These are phyloP conservation scores for Notothenia coriiceps DNA, from an alignment of 2,113 vertebrate genomes.

Conservation along the genomic window DNA sequence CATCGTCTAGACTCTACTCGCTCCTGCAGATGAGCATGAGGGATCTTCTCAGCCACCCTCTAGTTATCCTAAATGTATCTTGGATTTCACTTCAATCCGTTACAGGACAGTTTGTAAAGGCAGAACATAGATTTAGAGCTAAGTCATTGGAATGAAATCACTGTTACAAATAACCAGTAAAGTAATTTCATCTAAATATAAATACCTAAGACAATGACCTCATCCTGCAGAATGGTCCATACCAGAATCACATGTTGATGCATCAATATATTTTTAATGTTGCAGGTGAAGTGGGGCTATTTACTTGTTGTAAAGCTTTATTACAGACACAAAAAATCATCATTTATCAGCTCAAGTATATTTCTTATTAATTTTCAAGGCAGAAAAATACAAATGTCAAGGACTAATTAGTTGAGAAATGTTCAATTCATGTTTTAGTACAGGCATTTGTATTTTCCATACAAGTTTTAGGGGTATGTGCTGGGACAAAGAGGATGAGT, in stretches of 20 bases:
- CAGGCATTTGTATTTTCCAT: not conserved
- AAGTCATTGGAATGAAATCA: not conserved
- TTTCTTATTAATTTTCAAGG: not conserved
- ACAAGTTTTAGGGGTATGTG: not conserved
- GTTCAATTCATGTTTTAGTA: not conserved
- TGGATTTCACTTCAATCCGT: not conserved
- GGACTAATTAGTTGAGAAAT: not conserved
- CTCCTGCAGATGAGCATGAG: not conserved
- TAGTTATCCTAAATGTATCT: not conserved
- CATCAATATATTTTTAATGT: too few relatives aligned
- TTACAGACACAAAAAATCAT: too few relatives aligned
- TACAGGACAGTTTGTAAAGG: not conserved
- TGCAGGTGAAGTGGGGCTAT: too few relatives aligned
- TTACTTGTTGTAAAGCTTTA: too few relatives aligned
- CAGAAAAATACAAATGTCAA: not conserved
- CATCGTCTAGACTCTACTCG: slow-evolving; percentile 17
- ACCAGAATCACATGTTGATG: too few relatives aligned
- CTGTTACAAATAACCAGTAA: too few relatives aligned
- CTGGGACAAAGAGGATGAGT: not conserved
- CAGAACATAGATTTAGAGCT: not conserved
- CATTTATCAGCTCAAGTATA: too few relatives aligned
- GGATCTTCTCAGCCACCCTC: not conserved
- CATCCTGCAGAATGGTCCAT: too few relatives aligned
- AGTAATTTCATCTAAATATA: too few relatives aligned
- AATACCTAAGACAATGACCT: too few relatives aligned